Conservation (phyloP, 2,888 invertebrate genomes). For the Acanthococcus lagerstroemiae region DNA sequence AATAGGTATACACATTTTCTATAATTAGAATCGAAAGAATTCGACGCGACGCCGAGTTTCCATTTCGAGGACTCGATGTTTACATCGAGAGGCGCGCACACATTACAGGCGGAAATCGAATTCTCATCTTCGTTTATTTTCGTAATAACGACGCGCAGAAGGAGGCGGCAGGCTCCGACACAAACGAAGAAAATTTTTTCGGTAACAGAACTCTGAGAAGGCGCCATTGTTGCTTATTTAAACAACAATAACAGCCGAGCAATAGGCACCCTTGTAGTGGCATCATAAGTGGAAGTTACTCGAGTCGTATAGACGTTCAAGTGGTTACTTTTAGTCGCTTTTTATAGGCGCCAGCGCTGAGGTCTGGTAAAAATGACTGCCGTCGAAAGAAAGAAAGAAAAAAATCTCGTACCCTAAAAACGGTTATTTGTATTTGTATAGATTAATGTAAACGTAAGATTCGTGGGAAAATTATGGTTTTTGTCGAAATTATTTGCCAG, state of each 20-base stretch:
- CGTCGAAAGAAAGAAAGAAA: constrained; percentile 12
- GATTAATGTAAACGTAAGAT: constrained; percentile 28
- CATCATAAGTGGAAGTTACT: constrained; percentile 18
- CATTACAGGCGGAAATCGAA: not conserved
- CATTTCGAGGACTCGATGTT: too few species aligned
- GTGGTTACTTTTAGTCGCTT: constrained; percentile 21
- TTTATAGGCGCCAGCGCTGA: not conserved
- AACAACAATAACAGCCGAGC: constrained; percentile 9
- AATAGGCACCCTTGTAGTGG: constrained; percentile 17
- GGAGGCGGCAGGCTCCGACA: too few species aligned
- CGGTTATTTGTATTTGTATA: constrained; percentile 26
- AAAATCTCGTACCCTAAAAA: constrained; percentile 20
- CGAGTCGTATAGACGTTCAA: not conserved
- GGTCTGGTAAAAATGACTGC: constrained; percentile 9
- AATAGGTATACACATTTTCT: not conserved
- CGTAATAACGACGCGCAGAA: too few species aligned
- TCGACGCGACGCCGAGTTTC: not conserved
- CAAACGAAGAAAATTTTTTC: too few species aligned
- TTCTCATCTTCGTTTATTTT: not conserved
- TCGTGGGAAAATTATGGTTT: constrained; percentile 19
- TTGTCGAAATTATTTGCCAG: not conserved
- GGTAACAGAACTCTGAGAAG: too few species aligned
- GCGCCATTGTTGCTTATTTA: constrained; percentile 22
- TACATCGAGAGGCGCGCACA: too few species aligned
- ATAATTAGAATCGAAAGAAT: not conserved